phyloP scores from a whole-genome alignment of 1,140 invertebrate species.

The Chrysoperla carnea region DNA sequence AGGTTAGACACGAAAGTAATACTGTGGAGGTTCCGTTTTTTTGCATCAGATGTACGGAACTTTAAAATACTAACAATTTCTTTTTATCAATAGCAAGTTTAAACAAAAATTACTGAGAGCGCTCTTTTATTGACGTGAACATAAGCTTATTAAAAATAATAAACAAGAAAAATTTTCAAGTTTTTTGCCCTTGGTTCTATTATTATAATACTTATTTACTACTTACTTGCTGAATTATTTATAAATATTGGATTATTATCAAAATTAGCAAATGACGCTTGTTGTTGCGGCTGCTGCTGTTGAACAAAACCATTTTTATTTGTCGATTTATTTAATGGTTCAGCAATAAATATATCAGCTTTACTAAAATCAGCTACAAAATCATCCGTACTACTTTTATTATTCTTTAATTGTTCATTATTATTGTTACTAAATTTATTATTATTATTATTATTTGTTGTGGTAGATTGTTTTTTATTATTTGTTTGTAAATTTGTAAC shows the following conservation, averaged over 20 bases:
- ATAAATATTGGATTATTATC: constrained; percentile 49
- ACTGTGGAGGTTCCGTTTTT: too few relatives aligned
- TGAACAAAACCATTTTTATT: not conserved
- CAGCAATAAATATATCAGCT: constrained; percentile 29
- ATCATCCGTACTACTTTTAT: constrained; percentile 13
- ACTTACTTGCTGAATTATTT: constrained; percentile 31
- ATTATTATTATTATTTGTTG: not conserved
- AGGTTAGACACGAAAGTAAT: too few relatives aligned
- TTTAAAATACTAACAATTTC: too few relatives aligned
- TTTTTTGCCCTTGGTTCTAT: too few relatives aligned
- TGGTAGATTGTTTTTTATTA: not conserved
- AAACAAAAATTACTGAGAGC: too few relatives aligned
- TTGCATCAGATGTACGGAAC: too few relatives aligned
- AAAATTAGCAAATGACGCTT: constrained; percentile 45
- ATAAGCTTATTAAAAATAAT: too few relatives aligned
- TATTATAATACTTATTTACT: constrained; percentile 2
- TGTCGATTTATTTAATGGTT: not conserved
- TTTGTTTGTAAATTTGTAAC: not conserved
- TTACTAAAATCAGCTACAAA: constrained; percentile 48
- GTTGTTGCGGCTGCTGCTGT: constrained; percentile 2
- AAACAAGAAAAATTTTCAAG: too few relatives aligned
- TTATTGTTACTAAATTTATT: not conserved
- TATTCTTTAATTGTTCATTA: not conserved
- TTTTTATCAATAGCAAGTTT: too few relatives aligned
- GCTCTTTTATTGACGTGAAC: too few relatives aligned